Evolutionary conservation across 1,140 invertebrate species (phyloP).

Genomic region (Cotesia chilonis): DNA sequence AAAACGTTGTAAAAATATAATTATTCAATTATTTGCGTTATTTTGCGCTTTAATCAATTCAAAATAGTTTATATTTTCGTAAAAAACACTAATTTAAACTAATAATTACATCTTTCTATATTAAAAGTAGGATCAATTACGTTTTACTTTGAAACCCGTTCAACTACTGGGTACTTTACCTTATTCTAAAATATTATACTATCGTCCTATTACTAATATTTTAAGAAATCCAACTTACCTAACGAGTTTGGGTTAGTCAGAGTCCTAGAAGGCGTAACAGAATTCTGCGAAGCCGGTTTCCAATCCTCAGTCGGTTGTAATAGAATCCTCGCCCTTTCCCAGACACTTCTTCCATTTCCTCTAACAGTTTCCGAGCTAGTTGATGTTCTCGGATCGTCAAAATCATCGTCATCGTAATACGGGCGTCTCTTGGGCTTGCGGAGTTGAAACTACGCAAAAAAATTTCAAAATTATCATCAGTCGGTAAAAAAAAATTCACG

Average conservation of each 20-base stretch:
- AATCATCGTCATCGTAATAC: conserved; percentile 51
- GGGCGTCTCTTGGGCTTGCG: conserved; percentile 43
- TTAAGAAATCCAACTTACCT: conserved; percentile 47
- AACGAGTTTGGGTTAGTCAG: conserved; percentile 53
- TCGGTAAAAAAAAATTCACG: background rate
- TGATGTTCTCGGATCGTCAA: conserved; percentile 45
- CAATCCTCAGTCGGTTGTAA: conserved; percentile 73
- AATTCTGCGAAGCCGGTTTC: conserved; percentile 67
- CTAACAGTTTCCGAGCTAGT: conserved; percentile 34
- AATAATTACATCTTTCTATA: too few relatives aligned
- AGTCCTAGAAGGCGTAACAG: conserved; percentile 56
- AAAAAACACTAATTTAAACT: too few relatives aligned
- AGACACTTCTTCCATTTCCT: conserved; percentile 44
- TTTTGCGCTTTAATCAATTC: too few relatives aligned
- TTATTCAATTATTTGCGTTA: too few relatives aligned
- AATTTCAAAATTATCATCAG: conserved; percentile 40
- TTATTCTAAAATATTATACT: background rate
- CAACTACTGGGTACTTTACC: too few relatives aligned
- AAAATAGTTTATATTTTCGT: too few relatives aligned
- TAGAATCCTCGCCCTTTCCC: conserved; percentile 64
- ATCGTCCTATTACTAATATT: background rate
- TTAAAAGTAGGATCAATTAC: too few relatives aligned
- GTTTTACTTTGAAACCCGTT: too few relatives aligned
- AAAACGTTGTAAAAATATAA: too few relatives aligned
- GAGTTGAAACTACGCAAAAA: conserved; percentile 50